Base-by-base conservation (phyloP, 1,140 invertebrate species). In the Zelostemma sp. region DNA sequence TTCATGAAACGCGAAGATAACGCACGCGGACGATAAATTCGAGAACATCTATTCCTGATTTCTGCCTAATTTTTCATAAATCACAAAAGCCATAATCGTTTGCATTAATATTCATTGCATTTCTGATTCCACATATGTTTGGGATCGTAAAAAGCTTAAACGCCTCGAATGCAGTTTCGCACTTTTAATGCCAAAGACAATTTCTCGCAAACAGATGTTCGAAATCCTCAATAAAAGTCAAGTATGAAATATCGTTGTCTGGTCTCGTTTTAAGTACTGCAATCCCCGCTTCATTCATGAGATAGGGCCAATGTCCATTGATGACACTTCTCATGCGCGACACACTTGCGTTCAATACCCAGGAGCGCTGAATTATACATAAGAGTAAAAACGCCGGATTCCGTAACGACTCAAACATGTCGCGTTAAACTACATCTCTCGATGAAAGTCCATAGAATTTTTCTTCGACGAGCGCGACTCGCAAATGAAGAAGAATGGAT, bases 171-270 rank as follows among this genome's bases (percentile, higher is more conserved):
- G 33, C 6, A 35, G 33, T n/a, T 9, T 1, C 33, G 33, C 33
- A 35, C 11, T 35, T 35, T 35, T 35, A n/a, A 35, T 35, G 11
- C 3, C 33, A 2, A 1, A 6, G 5, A 5, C 33, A n/a, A 35
- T 35, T n/a, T 8, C 21, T 25, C 21, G 21, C 33, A 11, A n/a
- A 1, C 33, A 35, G 33, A 35, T 35, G 33, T 35, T 35, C n/a
- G 11, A n/a, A 35, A 35, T 35, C 33, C 33, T 35, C 11, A 35
- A 35, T 35, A 35, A 35, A 35, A 35, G 6, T 11, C 33, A 35
- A 35, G 33, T 35, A 35, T 35, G 33, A 35, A 35, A 35, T 35
- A 35, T 35, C 33, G 33, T 6, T n/a, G 33, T 35, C 33, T 35
- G n/a, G 33, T 28, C 25, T 28, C 25, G 3, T 28, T 28, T 4